Evolutionary conservation across 2,888 invertebrate genomes (phyloP), one percentile per base, ranked within the genome.

Genomic region (Neocrepidodera transversa): DNA sequence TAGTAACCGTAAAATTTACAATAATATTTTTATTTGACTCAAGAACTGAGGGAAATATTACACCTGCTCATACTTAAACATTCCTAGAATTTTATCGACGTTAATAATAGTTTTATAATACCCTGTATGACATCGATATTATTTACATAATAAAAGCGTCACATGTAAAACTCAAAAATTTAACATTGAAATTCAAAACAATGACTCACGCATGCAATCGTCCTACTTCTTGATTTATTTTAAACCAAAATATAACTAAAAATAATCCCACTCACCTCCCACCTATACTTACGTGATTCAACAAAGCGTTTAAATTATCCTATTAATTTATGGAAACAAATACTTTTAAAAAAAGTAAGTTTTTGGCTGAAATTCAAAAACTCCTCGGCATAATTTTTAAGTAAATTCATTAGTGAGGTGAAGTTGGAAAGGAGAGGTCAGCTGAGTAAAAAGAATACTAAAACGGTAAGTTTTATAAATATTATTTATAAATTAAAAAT

Each of bases 181-280:
- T n/a, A n/a, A n/a, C n/a, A n/a, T n/a, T n/a, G 42, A 16, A 48
- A 38, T 38, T 30, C 47, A 38, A 53, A 58, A 47, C 20, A 38
- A 23, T 63, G 59, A 63, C 16, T 62, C 62, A 62, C 28, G 23
- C 14, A 17, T 18, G 10, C 2, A n/a, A 1, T 2, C 28, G 7
- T 10, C 7, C 16, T 23, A 40, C 18, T 40, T n/a, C n/a, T 40
- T n/a, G 11, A 40, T n/a, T 28, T 51, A 42, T 51, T 51, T 51
- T 49, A 6, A 51, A 16, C 6, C 2, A 16, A 17, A 50, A 49
- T 17, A 28, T 49, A 17, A 10, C 18, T 17, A 26, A 36, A 40
- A 51, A 51, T 30, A 51, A 17, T 11, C 17, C n/a, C 51, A 14
- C 51, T 35, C 20, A 35, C 48, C 8, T n/a, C 10, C 23, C 26